Evolutionary conservation across 2,888 invertebrate species (phyloP).

Genomic region (Dryocosmus kuriphilus): DNA sequence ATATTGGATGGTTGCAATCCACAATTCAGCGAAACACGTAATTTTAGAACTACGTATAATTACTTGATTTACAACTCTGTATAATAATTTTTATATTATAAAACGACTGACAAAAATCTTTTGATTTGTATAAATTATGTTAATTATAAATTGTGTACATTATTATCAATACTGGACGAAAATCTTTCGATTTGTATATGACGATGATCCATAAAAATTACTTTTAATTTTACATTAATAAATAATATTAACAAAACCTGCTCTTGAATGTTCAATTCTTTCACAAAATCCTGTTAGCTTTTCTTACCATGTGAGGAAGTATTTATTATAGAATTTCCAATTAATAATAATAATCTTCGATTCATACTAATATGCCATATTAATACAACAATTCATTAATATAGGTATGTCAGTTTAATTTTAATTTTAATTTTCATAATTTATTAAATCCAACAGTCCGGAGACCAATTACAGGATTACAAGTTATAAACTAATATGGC

Average conservation of each 20-base stretch:
- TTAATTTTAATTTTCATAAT: no score
- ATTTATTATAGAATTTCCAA: no score
- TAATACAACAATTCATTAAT: no score
- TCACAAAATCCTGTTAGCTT: no score
- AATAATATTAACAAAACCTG: background rate
- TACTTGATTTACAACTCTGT: background rate
- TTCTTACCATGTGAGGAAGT: no score
- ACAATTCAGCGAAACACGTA: background rate
- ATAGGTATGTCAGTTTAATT: no score
- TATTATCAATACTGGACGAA: background rate
- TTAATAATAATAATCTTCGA: no score
- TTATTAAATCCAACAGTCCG: no score
- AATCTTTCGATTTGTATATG: background rate
- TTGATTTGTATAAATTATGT: background rate
- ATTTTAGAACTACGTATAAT: background rate
- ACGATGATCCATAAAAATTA: background rate
- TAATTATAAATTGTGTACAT: background rate
- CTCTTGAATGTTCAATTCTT: background rate
- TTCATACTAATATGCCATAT: no score
- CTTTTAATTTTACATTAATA: background rate
- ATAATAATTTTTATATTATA: background rate
- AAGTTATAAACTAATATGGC: no score
- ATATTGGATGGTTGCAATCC: constrained; percentile 71
- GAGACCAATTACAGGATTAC: no score
- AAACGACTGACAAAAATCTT: background rate